A percentile compares a stretch with the other conserved stretches of the same genome.
phyloP scores from a whole-genome alignment of 2,888 invertebrate species.

The Tanytarsus gracilentus region DNA sequence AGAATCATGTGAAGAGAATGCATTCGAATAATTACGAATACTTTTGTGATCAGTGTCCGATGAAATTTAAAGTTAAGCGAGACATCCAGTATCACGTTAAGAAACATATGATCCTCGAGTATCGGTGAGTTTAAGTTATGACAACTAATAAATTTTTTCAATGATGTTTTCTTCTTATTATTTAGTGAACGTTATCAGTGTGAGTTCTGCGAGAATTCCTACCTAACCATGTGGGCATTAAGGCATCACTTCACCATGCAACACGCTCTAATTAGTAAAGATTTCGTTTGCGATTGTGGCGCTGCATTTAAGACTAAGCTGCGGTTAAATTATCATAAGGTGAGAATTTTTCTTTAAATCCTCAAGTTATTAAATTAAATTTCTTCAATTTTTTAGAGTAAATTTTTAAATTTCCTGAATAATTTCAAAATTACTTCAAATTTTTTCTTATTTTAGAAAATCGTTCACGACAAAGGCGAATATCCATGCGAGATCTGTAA shows the following conservation, averaged over 20 bases:
- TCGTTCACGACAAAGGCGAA: neutral
- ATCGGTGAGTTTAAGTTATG: neutral
- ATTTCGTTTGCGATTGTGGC: neutral
- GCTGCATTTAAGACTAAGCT: conserved; percentile 1
- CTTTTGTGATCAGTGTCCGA: neutral
- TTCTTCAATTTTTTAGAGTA: neutral
- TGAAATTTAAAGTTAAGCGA: neutral
- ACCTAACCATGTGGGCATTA: neutral
- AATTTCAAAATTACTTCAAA: neutral
- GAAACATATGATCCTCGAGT: neutral
- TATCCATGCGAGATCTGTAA: neutral
- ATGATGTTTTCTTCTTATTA: neutral
- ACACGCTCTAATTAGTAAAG: neutral
- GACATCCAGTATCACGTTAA: conserved; percentile 1
- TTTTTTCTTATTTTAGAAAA: neutral
- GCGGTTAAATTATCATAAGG: conserved; percentile 2
- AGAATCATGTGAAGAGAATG: neutral
- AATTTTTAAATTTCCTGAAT: neutral
- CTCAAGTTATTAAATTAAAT: neutral
- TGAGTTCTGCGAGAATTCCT: neutral
- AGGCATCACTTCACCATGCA: neutral
- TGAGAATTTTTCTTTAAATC: neutral
- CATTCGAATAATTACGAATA: neutral
- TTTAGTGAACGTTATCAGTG: neutral
- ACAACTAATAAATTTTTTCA: neutral